Conservation (phyloP, 2,888 invertebrate species). For the Villa cingulata region DNA sequence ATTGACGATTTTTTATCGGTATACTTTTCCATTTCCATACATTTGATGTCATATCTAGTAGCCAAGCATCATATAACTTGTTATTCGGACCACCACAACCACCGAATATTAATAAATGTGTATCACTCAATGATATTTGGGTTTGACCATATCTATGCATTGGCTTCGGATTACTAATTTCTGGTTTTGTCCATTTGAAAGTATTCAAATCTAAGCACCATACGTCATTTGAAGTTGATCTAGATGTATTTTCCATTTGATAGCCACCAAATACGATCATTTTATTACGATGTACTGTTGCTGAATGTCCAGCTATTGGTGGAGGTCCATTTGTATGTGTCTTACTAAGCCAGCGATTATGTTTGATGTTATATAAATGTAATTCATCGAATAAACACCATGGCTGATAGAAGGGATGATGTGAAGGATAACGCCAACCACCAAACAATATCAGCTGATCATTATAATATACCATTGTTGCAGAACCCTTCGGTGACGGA, state of each 20-base stretch:
- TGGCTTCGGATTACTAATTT: conserved; percentile 54
- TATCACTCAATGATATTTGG: conserved; percentile 66
- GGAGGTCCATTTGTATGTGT: conserved; percentile 22
- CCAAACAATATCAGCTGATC: conserved; percentile 79
- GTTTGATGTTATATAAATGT: conserved; percentile 69
- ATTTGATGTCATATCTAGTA: conserved; percentile 61
- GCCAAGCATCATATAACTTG: conserved; percentile 83
- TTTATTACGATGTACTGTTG: conserved; percentile 63
- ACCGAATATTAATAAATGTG: conserved; percentile 66
- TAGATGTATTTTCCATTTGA: conserved; percentile 39
- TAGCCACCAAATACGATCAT: conserved; percentile 76
- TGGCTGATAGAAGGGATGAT: conserved; percentile 70
- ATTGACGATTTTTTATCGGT: conserved; percentile 59
- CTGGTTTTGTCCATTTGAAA: conserved; percentile 64
- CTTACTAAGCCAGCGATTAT: conserved; percentile 58
- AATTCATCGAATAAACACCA: conserved; percentile 85
- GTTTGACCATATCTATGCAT: conserved; percentile 85
- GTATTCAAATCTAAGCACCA: conserved; percentile 75
- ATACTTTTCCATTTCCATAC: conserved; percentile 65
- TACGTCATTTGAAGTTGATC: conserved; percentile 60
- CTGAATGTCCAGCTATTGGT: conserved; percentile 80
- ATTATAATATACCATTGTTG: conserved; percentile 78
- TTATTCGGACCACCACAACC: conserved; percentile 80
- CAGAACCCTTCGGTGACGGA: conserved; percentile 92
- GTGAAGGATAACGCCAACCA: conserved; percentile 87